Evolutionary conservation across 2,888 invertebrate species (phyloP), one percentile per base, ranked within the genome.

Genomic region (Ptilodon capucinus): DNA sequence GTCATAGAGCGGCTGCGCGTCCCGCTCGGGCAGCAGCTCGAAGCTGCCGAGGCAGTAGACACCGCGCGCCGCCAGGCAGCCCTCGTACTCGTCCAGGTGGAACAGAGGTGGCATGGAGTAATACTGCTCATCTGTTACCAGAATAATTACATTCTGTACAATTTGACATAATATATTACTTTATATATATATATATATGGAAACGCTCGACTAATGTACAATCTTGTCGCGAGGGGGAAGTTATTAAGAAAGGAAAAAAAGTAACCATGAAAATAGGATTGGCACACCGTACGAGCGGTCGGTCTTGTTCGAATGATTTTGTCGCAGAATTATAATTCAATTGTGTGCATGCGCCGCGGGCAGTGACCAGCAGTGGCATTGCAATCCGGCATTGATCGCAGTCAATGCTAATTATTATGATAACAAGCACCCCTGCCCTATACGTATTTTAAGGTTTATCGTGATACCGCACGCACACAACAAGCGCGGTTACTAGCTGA

Each of bases 21-120:
- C 47, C 38, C 44, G 48, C 44, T 57, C 59, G 1, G 74, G 63
- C 34, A 59, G 30, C 32, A 89, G 80, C 68, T 84, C 83, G 74
- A 89, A 87, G 76, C 77, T 84, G 64, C 87, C 87, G 55, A 86
- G 64, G 68, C 89, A 89, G 81, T 84, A 89, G 45, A 73, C 67
- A n/a, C 79, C 78, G 16, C 74, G 68, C 38, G 64, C 51, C 46
- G 78, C 79, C 52, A 75, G 56, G 66, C 89, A 89, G 18, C 76
- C 70, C 38, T 71, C 65, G 71, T 81, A 85, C 63, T 81, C 80
- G 60, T 88, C 89, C 79, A 89, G 73, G 48, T 71, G 64, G 75
- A 88, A 89, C 63, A 89, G 74, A 44, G 59, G 58, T 1, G 89
- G 87, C 86, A 89, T 86, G 55, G 71, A 65, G 65, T 86, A 86